Percentiles rank a stretch among this genome's conserved stretches.
Conservation (phyloP, 2,888 invertebrate genomes). For the Helicoverpa assulta region DNA sequence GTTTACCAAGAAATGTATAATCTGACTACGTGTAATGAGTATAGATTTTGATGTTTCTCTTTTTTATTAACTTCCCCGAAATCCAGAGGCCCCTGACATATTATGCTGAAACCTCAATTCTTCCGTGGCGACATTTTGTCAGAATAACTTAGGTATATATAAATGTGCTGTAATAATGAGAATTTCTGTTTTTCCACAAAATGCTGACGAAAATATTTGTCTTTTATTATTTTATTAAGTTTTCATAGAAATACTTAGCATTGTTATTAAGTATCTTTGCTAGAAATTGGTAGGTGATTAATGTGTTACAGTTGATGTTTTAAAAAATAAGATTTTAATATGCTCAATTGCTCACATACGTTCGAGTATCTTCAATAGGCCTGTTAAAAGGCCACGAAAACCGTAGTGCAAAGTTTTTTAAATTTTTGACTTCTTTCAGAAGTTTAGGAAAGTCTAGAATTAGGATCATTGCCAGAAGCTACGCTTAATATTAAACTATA, state of each 20-base stretch:
- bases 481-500: not conserved
- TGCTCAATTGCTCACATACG: too few relatives aligned
- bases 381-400: too few relatives aligned
- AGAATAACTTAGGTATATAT: conserved; percentile 47
- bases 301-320: too few relatives aligned
- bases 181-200: conserved; percentile 16
- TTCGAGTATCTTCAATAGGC: too few relatives aligned
- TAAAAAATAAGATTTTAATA: too few relatives aligned
- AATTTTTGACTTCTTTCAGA: too few relatives aligned
- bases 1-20: too few relatives aligned
- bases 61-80: not conserved
- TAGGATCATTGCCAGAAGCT: too few relatives aligned
- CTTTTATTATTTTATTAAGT: conserved; percentile 9
- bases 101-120: conserved; percentile 41
- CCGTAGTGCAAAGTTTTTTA: too few relatives aligned
- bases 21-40: not conserved
- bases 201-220: conserved; percentile 22
- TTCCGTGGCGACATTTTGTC: conserved; percentile 24
- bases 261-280: conserved; percentile 3
- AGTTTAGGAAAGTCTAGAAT: too few relatives aligned
- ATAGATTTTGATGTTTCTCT: not conserved
- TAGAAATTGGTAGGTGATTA: not conserved
- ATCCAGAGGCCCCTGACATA: conserved; percentile 6
- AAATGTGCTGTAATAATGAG: conserved; percentile 25
- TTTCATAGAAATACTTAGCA: conserved; percentile 4